Evolutionary conservation across 2,888 invertebrate genomes (phyloP), one percentile per base, ranked within the genome.

Genomic region (Scaptomyza parva): DNA sequence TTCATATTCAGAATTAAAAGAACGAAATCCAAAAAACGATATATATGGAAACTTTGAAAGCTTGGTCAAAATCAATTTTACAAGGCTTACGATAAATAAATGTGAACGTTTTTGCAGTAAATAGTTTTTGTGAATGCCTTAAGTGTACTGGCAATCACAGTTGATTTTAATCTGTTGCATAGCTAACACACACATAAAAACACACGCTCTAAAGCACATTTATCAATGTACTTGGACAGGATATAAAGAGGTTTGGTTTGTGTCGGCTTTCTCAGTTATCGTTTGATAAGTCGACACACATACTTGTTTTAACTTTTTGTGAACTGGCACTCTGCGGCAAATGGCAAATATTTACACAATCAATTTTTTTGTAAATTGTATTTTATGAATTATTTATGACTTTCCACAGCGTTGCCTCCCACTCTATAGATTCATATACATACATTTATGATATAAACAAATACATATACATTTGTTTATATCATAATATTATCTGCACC

Each of bases 301-400:
- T 7, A 14, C 8, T 66, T 65, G 51, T 48, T 51, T 37, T 30
- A 37, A 28, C 41, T 40, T n/a, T 43, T 30, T 39, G 7, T 28
- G n/a, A n/a, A 40, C 57, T 55, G 22, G 14, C 58, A 43, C 18
- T 57, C 45, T 66, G 60, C 50, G 71, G 51, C 35, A 26, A 73
- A 73, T 78, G 70, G 51, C 72, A 84, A 84, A 81, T 84, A 84
- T 86, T 84, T 84, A 67, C 85, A 76, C 85, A 86, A 84, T 84
- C 87, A 84, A 84, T 84, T 83, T 86, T 68, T 78, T 84, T 76
- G 82, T 68, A 72, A 76, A 79, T 68, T 74, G 57, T 84, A 71
- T 74, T 81, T 86, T 70, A 84, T 81, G 78, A 86, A 84, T 84
- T 84, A 86, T 86, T 81, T 78, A 86, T 81, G 85, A 70, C 67